Evolutionary conservation across 2,888 invertebrate genomes (phyloP).

Genomic region (Heteropelma amictum): DNA sequence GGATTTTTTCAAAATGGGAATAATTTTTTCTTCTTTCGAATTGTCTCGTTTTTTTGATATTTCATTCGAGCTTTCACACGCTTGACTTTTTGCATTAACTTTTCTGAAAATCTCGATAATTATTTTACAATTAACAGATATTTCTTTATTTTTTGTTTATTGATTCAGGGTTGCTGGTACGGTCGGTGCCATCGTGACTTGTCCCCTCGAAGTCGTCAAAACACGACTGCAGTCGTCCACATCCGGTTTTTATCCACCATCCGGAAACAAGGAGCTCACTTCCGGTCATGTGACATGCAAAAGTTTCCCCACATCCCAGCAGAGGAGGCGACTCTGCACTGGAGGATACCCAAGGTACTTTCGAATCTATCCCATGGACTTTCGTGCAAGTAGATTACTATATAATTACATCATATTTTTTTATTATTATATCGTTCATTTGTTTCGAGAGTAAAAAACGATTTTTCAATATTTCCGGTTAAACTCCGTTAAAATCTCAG

Average conservation of each 20-base stretch:
- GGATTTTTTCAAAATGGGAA: too few species aligned
- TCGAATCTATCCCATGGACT: background rate
- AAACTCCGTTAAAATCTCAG: too few species aligned
- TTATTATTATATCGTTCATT: background rate
- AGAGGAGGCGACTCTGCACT: slow-evolving; percentile 87
- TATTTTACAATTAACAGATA: background rate
- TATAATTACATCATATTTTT: background rate
- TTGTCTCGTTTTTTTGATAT: too few species aligned
- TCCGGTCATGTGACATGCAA: slow-evolving; percentile 80
- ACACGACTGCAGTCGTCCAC: slow-evolving; percentile 97
- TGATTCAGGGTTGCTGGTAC: slow-evolving; percentile 94
- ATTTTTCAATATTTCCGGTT: background rate
- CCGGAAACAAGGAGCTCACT: slow-evolving; percentile 69
- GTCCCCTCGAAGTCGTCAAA: slow-evolving; percentile 98
- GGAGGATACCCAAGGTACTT: slow-evolving; percentile 72
- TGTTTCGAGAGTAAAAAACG: too few species aligned
- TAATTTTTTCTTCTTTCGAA: too few species aligned
- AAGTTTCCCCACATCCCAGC: slow-evolving; percentile 81
- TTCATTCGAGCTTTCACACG: too few species aligned
- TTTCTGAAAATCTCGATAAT: background rate
- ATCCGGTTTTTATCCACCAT: slow-evolving; percentile 79
- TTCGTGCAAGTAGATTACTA: background rate
- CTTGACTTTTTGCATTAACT: too few species aligned
- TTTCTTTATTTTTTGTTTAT: slow-evolving; percentile 22
- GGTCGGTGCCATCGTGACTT: slow-evolving; percentile 97